These are phyloP conservation scores for Danaus melanippus DNA, from an alignment of 1,140 invertebrate species.

Conservation along the genomic window DNA sequence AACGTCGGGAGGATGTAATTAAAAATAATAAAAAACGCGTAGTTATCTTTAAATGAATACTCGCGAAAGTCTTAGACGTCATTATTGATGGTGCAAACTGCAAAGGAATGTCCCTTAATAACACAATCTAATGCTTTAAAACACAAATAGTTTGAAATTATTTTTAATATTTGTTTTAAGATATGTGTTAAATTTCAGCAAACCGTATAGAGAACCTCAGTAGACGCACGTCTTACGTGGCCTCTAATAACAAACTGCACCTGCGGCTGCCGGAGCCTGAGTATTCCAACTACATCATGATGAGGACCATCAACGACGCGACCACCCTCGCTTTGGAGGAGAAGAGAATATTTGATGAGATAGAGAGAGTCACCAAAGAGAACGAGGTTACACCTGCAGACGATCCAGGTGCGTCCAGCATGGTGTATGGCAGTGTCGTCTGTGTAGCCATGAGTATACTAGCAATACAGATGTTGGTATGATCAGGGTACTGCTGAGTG, in stretches of 20 bases:
- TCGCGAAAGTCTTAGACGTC: too few species aligned
- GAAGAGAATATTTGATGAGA: slow-evolving; percentile 61
- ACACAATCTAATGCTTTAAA: background rate
- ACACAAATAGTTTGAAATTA: too few species aligned
- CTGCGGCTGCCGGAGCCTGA: slow-evolving; percentile 52
- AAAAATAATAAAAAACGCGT: too few species aligned
- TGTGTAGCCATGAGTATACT: slow-evolving; percentile 5
- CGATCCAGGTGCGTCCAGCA: slow-evolving; percentile 15
- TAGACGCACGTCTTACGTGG: slow-evolving; percentile 40
- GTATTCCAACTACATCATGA: slow-evolving; percentile 73
- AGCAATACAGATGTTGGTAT: background rate
- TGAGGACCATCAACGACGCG: slow-evolving; percentile 77
- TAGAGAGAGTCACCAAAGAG: slow-evolving; percentile 46
- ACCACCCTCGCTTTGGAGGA: slow-evolving; percentile 72
- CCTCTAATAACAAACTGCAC: slow-evolving; percentile 42
- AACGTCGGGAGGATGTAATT: too few species aligned
- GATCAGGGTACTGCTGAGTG: too few species aligned
- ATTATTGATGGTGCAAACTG: background rate
- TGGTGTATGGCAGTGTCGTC: slow-evolving; percentile 8
- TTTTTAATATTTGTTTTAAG: background rate
- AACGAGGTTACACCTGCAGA: slow-evolving; percentile 38
- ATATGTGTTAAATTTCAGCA: slow-evolving; percentile 29
- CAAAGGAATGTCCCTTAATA: background rate
- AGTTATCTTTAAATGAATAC: too few species aligned
- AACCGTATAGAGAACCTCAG: slow-evolving; percentile 34